phyloP scores from a whole-genome alignment of 30 jellyfish, hydroid and myxozoan genomes.

The Aurelia sp. region DNA sequence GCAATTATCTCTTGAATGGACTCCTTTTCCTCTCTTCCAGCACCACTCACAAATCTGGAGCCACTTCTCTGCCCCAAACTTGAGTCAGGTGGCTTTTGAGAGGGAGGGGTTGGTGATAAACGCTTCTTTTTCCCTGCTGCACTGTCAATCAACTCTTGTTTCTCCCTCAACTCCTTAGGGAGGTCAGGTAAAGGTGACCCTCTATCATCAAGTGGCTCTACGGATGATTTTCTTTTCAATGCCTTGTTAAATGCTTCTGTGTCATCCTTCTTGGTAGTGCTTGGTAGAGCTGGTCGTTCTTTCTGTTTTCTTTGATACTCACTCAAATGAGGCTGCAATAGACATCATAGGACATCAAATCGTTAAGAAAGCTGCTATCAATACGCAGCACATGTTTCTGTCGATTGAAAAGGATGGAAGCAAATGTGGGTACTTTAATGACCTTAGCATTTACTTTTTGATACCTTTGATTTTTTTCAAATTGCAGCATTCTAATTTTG shows the following conservation, averaged over 20 bases:
- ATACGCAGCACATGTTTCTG: too few species aligned
- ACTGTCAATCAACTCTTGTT: conserved; percentile 69
- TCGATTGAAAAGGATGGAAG: too few species aligned
- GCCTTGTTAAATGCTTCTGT: conserved; percentile 71
- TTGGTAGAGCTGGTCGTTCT: conserved; percentile 50
- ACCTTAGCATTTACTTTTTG: too few species aligned
- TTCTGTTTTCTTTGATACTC: conserved; percentile 88
- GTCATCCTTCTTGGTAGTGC: conserved; percentile 1
- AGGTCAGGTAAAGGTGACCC: conserved; percentile 95
- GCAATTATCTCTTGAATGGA: conserved; percentile 69
- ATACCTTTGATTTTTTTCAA: too few species aligned
- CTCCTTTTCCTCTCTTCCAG: conserved; percentile 20
- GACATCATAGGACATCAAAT: background rate
- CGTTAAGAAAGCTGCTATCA: background rate
- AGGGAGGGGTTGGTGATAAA: conserved; percentile 60
- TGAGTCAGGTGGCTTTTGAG: conserved; percentile 17
- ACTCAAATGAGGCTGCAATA: conserved; percentile 85
- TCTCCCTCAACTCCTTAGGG: conserved; percentile 85
- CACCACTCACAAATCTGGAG: conserved; percentile 20
- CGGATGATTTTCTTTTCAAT: conserved; percentile 69
- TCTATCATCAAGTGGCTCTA: conserved; percentile 80
- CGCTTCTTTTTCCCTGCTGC: conserved; percentile 61
- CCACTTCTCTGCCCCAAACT: conserved; percentile 28
- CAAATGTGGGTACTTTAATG: too few species aligned
- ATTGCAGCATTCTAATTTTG: too few species aligned